Base-by-base conservation (phyloP, 2,113 vertebrate genomes). In the Mellivora capensis region DNA sequence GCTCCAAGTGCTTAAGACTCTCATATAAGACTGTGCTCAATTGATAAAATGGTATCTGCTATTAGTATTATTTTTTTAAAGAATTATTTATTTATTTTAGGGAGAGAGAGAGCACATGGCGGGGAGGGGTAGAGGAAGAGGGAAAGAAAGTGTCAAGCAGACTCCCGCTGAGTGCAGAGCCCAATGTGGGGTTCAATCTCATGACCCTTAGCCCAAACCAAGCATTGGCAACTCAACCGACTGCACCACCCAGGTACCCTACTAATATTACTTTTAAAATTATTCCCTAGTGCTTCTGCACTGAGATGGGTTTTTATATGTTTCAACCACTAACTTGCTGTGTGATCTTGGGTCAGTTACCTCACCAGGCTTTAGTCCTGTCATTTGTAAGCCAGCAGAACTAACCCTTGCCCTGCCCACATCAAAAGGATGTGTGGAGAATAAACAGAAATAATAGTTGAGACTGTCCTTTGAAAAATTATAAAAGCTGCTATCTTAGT, bases 381-480 rank as follows among this genome's bases (percentile, higher is more conserved):
- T 92, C 57, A 71, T 74, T 93, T 88, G 37, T 93, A 93, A 94
- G 59, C 52, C 29, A 80, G 69, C 4, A 90, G 67, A 67, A 71
- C 52, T 95, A 97, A 71, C 13, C 72, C 13, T 29, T 81, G 61
- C 34, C 49, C 8, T 90, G n/a, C 6, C 42, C 15, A 91, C 49
- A 20, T 94, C 83, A 87, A n/a, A 88, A 27, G n/a, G 21, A 61
- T 77, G 5, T 71, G 17, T 39, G 81, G 42, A 94, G 25, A 82
- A 92, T 81, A 77, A 90, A 92, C 90, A 29, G 13, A 96, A 88
- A 82, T 94, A 80, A 87, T 74, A 97, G 49, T 34, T 96, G 61
- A 97, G 93, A 54, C 3, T 49, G 42, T 52, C 15, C 14, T 93
- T 90, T 95, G 52, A 95, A 97, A 93, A 95, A 80, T 89, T 61